Evolutionary conservation across 2,113 vertebrate genomes (phyloP), one percentile per base, ranked within the genome.

Genomic region (Thinocorus orbignyianus): DNA sequence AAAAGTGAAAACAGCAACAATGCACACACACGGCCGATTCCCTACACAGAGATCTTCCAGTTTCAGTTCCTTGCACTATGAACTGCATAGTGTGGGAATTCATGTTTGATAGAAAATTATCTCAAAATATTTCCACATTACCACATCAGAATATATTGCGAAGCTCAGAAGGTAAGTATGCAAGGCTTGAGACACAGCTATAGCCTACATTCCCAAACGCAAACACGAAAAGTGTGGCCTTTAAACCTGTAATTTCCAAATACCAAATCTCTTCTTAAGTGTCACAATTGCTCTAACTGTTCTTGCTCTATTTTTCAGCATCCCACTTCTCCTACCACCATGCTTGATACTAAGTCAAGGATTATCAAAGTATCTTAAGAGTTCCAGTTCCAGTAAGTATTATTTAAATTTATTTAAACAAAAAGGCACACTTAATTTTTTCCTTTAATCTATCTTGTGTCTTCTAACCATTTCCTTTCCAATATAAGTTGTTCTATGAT

Each of bases 21-120:
- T 11, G 6, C 0, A 4, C 23, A 20, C 9, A 10, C 6, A n/a
- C 2, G 11, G 46, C 17, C 20, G 23, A 41, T 46, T 46, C 17
- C 19, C 20, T 26, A 9, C 30, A 25, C 18, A 65, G 42, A 41
- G 66, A 65, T 13, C 20, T 19, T 70, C 26, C 42, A 24, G 17
- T 64, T 77, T 64, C 66, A 44, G 28, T 39, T 92, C 44, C 54
- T 72, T 55, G 49, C 19, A 39, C 49, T 23, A 60, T 1, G 1
- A 86, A 52, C 25, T 2, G 19, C 35, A 28, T 2, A n/a, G 19
- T 5, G 33, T 19, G 30, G 52, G 42, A 74, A 51, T 35, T 51
- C 30, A 54, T 0, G 1, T 24, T 23, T 49, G 33, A 69, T 5
- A 83, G 49, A 73, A 80, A 72, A 73, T 16, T 3, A 77, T 13